Evolutionary conservation across 2,888 invertebrate genomes (phyloP), one percentile per base, ranked within the genome.

Genomic region (Gymnocheta viridis): DNA sequence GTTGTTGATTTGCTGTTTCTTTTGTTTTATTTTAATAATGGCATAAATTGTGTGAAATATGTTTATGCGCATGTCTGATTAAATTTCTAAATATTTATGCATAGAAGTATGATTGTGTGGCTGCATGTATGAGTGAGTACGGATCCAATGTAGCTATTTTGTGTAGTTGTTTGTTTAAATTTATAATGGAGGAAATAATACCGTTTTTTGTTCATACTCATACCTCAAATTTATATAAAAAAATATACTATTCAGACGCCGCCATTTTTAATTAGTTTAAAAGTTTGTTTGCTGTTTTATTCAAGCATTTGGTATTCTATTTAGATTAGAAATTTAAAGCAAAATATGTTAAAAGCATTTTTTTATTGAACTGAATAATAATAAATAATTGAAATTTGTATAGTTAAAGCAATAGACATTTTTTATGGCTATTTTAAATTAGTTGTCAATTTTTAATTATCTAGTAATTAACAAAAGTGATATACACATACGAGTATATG

Each of bases 181-280:
- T 74, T 82, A 41, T 77, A 79, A 79, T 79, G 79, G 82, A 73
- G 74, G 69, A 74, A 69, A 64, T 69, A 62, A 69, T 76, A 56
- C 32, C 12, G 24, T 49, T 27, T 22, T 22, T 38, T 19, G 14
- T 41, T 27, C 9, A 32, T 27, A 54, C 49, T 69, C 41, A 24
- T 56, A 24, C 24, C 10, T 76, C 27, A 29, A 4, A 27, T 49
- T 14, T 38, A 35, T 62, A 6, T 14, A 44, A 47, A 60, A 47
- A 22, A 24, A 38, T 19, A 12, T 67, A 69, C 19, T 44, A 38
- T 76, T 41, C 35, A 38, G 62, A 73, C 67, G 69, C 72, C 83
- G 83, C 84, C 84, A 84, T 84, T 84, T 84, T 81, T 84, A 84
- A 84, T 84, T 81, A 73, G 72, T 70, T 74, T 47, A 22, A 62